Percentiles rank a stretch among this genome's conserved stretches.
These are phyloP conservation scores for Peromyscus californicus DNA, from an alignment of 2,113 vertebrate genomes.

Conservation along the genomic window DNA sequence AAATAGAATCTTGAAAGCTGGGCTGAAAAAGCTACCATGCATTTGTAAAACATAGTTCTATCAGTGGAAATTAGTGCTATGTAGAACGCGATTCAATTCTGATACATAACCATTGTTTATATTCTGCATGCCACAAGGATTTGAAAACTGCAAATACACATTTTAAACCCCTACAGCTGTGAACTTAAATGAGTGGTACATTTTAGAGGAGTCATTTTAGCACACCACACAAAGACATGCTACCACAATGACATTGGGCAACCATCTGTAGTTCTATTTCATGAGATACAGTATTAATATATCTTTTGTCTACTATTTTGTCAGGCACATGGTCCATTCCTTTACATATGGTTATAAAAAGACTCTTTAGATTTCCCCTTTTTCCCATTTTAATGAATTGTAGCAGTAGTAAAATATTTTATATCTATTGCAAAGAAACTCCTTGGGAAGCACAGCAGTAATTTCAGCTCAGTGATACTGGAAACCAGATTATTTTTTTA, in stretches of 20 bases:
- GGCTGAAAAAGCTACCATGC: neutral
- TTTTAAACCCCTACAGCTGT: neutral
- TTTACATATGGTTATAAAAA: neutral
- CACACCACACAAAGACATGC: neutral
- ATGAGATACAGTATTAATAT: neutral
- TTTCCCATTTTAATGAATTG: neutral
- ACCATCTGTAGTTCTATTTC: neutral
- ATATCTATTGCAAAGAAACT: neutral
- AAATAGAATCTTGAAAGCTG: neutral
- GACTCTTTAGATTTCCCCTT: neutral
- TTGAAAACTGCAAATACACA: slow-evolving; percentile 1
- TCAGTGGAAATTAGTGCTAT: neutral
- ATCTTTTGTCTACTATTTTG: neutral
- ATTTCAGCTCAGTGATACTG: neutral
- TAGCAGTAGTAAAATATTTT: neutral
- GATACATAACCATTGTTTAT: neutral
- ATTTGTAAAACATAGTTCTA: neutral
- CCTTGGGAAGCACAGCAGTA: neutral
- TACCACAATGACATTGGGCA: neutral
- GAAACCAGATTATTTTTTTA: neutral
- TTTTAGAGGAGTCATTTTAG: neutral
- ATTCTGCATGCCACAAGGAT: neutral
- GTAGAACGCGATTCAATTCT: neutral
- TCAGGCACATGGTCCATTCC: neutral
- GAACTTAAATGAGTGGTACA: neutral